Base-by-base conservation (phyloP, 2,113 vertebrate genomes). In the Lampris incognitus region DNA sequence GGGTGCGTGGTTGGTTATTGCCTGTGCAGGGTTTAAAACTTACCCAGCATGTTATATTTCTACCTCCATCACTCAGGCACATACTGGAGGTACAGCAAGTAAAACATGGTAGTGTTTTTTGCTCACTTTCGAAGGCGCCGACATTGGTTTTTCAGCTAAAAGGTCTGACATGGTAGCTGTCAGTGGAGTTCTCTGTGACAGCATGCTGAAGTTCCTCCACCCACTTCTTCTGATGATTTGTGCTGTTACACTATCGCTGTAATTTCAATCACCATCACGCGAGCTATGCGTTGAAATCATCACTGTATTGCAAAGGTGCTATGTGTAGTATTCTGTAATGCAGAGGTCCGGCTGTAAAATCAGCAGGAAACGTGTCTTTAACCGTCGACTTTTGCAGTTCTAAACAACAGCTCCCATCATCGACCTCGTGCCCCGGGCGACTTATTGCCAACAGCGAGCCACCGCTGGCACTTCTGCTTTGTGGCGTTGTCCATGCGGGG, bases 51-150 rank as follows among this genome's bases (percentile, higher is more conserved):
- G 42, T 68, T 81, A 81, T 72, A 65, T 77, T 86, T 91, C 91
- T 91, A 93, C 92, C 91, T 93, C 92, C 83, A 86, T 88, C 84
- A 77, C 90, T 91, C 86, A 86, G 88, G 84, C 89, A 76, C 72
- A 68, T 56, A 24, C 24, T 24, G 24, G 24, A 52, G 49, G 46
- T 58, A 2, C 37, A 56, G 55, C 71, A 56, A 62, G 37, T 59
- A 59, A 51, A 63, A 51, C 69, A 2, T 56, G 78, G 24, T 76
- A 56, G 56, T 64, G 80, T 59, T 24, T 39, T 48, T 63, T 6
- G 36, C 56, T 37, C 41, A 56, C 69, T 74, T 67, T 44, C 44
- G 24, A 46, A 73, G 75, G 77, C 63, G 37, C 48, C 40, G 69
- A 82, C 85, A 79, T 85, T 84, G 71, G 66, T 80, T 59, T 73